These are phyloP conservation scores for Cervus canadensis DNA, from an alignment of 2,113 vertebrate species.

Conservation along the genomic window DNA sequence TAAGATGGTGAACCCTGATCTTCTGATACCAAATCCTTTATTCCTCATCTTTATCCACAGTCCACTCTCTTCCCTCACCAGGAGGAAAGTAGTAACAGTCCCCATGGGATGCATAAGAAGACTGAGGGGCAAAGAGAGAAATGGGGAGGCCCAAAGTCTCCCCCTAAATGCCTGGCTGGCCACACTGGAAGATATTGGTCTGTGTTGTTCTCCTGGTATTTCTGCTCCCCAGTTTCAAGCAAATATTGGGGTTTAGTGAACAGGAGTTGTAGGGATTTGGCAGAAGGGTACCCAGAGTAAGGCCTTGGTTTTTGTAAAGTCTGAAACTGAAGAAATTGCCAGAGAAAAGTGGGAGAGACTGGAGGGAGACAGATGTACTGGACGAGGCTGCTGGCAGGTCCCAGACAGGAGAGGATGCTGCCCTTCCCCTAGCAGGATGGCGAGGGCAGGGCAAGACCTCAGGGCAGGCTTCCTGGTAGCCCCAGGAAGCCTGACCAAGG, in stretches of 20 bases:
- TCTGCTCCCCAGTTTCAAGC: not conserved
- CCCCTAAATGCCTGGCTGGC: fast-evolving
- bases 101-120: not conserved
- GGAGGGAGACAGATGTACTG: not conserved
- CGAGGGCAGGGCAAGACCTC: not conserved
- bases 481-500: not conserved
- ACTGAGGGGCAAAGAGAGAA: not conserved
- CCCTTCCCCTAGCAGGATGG: too few relatives aligned
- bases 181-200: not conserved
- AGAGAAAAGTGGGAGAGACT: not conserved
- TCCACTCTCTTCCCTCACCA: not conserved
- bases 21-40: not conserved
- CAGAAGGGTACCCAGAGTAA: not conserved
- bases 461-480: not conserved
- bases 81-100: not conserved
- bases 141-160: not conserved
- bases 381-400: not conserved
- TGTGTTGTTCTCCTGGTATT: not conserved
- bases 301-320: not conserved
- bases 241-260: not conserved
- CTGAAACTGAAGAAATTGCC: not conserved
- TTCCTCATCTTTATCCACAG: not conserved
- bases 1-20: not conserved
- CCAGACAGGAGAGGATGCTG: not conserved
- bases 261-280: not conserved